Evolutionary conservation across 2,113 vertebrate species (phyloP).

Genomic region (Hucho hucho): DNA sequence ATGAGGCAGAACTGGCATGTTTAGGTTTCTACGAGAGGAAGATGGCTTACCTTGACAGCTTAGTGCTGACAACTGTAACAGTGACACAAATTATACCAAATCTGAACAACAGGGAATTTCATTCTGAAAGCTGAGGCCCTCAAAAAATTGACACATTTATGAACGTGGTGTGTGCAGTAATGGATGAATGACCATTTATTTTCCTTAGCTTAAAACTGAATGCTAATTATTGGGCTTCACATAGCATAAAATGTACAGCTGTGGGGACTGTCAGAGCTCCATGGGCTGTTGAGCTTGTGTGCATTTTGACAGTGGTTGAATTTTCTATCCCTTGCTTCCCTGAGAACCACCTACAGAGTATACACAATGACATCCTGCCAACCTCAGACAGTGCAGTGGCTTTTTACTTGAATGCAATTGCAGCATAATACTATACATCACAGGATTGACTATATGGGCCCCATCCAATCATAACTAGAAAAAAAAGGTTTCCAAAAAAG

Average conservation of each 20-base stretch:
- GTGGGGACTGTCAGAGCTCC: constrained; percentile 79
- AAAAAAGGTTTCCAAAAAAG: neutral
- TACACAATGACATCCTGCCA: constrained; percentile 51
- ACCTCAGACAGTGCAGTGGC: constrained; percentile 56
- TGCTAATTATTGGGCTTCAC: constrained; percentile 89
- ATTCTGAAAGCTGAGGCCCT: constrained; percentile 62
- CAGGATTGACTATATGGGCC: constrained; percentile 11
- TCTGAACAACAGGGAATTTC: constrained; percentile 72
- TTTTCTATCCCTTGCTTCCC: constrained; percentile 51
- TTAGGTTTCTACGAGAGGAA: constrained; percentile 71
- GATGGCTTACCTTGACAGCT: constrained; percentile 75
- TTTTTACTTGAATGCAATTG: constrained; percentile 8
- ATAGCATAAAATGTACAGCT: constrained; percentile 83
- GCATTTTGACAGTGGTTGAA: constrained; percentile 81
- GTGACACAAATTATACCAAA: constrained; percentile 79
- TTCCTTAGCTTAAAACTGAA: constrained; percentile 63
- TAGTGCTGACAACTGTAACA: constrained; percentile 75
- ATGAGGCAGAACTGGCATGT: constrained; percentile 75
- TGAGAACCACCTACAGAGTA: constrained; percentile 47
- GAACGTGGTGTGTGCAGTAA: constrained; percentile 48
- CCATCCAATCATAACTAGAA: constrained; percentile 5
- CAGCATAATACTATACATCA: constrained; percentile 24
- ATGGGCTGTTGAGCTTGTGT: constrained; percentile 77
- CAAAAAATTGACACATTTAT: constrained; percentile 61
- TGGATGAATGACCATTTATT: constrained; percentile 23